Evolutionary conservation across 2,797 vertebrate species (phyloP).

Genomic region (Sebastes oblongus): DNA sequence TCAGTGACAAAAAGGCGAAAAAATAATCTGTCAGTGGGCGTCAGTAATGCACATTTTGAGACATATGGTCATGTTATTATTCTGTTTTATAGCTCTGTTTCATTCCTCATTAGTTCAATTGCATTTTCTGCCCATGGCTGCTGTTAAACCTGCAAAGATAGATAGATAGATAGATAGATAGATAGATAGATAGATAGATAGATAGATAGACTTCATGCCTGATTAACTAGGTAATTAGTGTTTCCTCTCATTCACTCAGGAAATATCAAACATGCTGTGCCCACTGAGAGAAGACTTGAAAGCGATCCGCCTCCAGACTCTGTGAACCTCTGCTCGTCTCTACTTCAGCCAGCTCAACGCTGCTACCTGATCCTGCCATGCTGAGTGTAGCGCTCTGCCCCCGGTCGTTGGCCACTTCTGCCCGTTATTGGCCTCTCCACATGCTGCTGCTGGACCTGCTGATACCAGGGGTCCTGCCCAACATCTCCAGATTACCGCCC

Average conservation of each 20-base stretch:
- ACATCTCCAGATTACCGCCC: constrained; percentile 69
- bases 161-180: neutral
- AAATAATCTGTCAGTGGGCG: neutral
- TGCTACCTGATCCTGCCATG: constrained; percentile 61
- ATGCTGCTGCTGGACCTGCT: constrained; percentile 79
- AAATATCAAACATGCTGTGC: constrained; percentile 61
- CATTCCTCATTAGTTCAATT: neutral
- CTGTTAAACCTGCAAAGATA: neutral
- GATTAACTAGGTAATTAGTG: constrained; percentile 9
- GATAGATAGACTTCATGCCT: neutral
- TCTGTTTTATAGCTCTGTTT: neutral
- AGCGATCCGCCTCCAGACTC: constrained; percentile 41
- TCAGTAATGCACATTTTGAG: neutral
- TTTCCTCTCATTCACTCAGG: constrained; percentile 45
- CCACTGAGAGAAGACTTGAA: constrained; percentile 44
- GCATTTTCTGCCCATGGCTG: neutral
- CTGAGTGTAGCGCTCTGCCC: constrained; percentile 31
- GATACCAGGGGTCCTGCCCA: constrained; percentile 71
- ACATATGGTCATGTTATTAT: neutral
- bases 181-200: neutral
- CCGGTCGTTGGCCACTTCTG: constrained; percentile 64
- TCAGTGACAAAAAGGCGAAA: neutral
- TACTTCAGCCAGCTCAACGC: constrained; percentile 36
- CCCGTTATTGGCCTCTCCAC: constrained; percentile 69
- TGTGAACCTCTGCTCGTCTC: constrained; percentile 52